phyloP scores from a whole-genome alignment of 2,888 invertebrate species.

The Psylliodes chrysocephalus region DNA sequence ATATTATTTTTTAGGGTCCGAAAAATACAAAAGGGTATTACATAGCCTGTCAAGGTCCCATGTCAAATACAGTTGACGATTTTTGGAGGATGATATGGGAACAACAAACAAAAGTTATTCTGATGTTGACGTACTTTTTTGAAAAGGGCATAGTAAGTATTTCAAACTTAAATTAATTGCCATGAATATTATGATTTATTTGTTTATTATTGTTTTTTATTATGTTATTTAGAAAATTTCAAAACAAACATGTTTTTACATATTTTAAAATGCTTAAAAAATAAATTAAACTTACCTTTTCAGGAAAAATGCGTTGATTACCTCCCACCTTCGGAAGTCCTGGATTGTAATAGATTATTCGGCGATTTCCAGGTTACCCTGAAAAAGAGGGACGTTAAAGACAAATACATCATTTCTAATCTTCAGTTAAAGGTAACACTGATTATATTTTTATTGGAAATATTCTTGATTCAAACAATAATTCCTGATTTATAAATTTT shows the following conservation, averaged over 20 bases:
- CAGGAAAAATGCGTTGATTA: constrained; percentile 92
- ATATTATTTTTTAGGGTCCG: constrained; percentile 80
- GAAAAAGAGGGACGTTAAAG: constrained; percentile 88
- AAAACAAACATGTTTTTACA: no score
- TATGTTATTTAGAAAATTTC: no score
- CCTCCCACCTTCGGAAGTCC: constrained; percentile 89
- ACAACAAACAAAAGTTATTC: constrained; percentile 86
- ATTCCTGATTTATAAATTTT: no score
- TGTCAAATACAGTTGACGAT: constrained; percentile 84
- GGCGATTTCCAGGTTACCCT: constrained; percentile 90
- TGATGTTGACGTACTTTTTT: constrained; percentile 90
- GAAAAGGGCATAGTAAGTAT: constrained; percentile 84
- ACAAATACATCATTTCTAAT: constrained; percentile 89
- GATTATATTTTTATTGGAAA: no score
- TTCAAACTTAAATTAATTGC: no score
- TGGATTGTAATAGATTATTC: constrained; percentile 86
- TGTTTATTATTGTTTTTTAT: no score
- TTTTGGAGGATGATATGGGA: constrained; percentile 99
- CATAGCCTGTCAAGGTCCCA: constrained; percentile 91
- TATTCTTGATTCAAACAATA: no score
- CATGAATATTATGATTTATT: no score
- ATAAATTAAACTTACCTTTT: constrained; percentile 59
- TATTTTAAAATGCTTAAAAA: constrained; percentile 85
- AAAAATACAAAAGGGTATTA: constrained; percentile 85
- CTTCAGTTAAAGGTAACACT: constrained; percentile 82